phyloP scores from a whole-genome alignment of 2,113 vertebrate genomes.

The Hucho hucho region DNA sequence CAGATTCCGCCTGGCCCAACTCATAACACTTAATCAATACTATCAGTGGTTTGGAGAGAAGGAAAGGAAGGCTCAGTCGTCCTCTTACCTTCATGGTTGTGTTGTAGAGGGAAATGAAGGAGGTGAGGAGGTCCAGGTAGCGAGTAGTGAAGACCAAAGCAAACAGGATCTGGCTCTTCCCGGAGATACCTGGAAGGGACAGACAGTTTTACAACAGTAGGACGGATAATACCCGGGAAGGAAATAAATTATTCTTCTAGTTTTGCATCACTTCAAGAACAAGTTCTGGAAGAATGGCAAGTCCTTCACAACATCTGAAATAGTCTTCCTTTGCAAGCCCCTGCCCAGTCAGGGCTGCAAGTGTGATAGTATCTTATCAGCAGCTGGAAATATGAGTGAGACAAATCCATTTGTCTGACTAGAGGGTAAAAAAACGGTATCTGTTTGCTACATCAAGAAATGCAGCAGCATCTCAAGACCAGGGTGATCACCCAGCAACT shows the following conservation, averaged over 20 bases:
- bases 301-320: no score
- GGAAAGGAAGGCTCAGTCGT: background rate
- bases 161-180: conserved; percentile 99
- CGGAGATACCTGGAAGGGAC: conserved; percentile 87
- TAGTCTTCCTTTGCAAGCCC: no score
- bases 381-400: no score
- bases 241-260: background rate
- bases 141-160: conserved; percentile 96
- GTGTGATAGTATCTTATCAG: no score
- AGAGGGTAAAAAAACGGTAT: no score
- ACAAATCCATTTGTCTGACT: no score
- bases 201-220: background rate
- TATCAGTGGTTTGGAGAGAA: background rate
- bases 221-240: background rate
- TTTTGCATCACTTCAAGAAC: no score
- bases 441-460: no score
- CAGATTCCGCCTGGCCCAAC: background rate
- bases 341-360: no score
- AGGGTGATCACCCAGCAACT: no score
- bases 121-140: conserved; percentile 95
- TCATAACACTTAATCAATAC: background rate
- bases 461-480: no score
- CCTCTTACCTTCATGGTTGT: conserved; percentile 92
- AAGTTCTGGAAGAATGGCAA: no score
- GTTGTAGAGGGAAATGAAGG: conserved; percentile 98